These are phyloP conservation scores for Ischnura elegans DNA, from an alignment of 2,888 invertebrate species.

Conservation along the genomic window DNA sequence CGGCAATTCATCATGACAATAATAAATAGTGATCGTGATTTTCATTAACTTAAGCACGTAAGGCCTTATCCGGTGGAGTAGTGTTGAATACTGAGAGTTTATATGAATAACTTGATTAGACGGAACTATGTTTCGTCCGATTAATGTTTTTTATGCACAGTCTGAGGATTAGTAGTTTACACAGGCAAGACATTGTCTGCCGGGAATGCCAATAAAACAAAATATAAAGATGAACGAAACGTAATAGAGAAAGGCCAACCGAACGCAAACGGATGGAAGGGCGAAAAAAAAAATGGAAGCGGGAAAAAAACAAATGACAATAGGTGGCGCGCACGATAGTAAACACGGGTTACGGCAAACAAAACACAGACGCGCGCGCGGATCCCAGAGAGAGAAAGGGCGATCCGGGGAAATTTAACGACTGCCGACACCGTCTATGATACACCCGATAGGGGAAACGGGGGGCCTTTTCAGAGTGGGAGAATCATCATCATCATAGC, in stretches of 20 bases:
- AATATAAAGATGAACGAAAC: no score
- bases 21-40: no score
- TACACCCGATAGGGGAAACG: background rate
- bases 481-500: background rate
- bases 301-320: background rate
- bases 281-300: background rate
- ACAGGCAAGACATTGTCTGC: no score
- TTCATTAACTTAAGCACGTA: no score
- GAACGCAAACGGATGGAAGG: background rate
- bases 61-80: no score
- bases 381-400: background rate
- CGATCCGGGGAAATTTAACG: slow-evolving; percentile 18
- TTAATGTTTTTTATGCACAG: no score
- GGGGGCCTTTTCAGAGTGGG: background rate
- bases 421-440: background rate
- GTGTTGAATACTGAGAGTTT: no score
- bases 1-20: no score
- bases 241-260: background rate
- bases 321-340: slow-evolving; percentile 20
- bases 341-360: slow-evolving; percentile 19
- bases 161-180: no score
- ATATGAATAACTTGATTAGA: no score
- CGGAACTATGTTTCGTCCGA: no score
- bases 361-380: background rate
- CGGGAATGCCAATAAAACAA: no score